These are phyloP conservation scores for Hesperophylax magnus DNA, from an alignment of 1,140 invertebrate genomes.

Conservation along the genomic window DNA sequence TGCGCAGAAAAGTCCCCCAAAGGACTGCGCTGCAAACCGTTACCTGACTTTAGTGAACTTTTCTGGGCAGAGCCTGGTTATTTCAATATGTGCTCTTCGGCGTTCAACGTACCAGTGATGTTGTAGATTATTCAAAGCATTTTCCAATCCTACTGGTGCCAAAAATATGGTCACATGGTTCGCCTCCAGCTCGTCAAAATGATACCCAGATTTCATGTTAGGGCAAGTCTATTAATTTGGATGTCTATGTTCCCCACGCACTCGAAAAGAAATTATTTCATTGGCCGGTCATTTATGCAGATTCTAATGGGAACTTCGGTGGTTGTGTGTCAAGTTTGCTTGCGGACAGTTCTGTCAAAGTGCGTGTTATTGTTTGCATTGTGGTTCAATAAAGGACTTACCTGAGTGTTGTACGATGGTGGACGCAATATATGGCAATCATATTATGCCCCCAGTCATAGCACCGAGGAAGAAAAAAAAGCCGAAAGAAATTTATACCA, in stretches of 20 bases:
- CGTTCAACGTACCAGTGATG: too few species aligned
- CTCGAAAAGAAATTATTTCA: constrained; percentile 42
- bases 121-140: too few species aligned
- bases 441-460: constrained; percentile 62
- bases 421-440: constrained; percentile 44
- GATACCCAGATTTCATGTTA: too few species aligned
- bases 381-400: not conserved
- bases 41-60: too few species aligned
- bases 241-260: constrained; percentile 40
- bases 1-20: too few species aligned
- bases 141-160: too few species aligned
- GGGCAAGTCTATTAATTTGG: too few species aligned
- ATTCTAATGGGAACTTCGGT: constrained; percentile 42
- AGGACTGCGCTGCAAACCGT: too few species aligned
- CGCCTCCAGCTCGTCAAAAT: too few species aligned
- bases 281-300: constrained; percentile 30
- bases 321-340: constrained; percentile 13
- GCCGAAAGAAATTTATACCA: constrained; percentile 62
- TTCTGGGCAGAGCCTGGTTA: too few species aligned
- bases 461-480: constrained; percentile 68
- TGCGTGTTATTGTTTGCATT: constrained; percentile 3
- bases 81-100: too few species aligned
- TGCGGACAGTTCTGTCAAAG: constrained; percentile 34
- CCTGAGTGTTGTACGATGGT: constrained; percentile 30
- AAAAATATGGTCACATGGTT: too few species aligned